phyloP scores from a whole-genome alignment of 1,140 invertebrate species.

The Paramacrobiotus metropolitanus region DNA sequence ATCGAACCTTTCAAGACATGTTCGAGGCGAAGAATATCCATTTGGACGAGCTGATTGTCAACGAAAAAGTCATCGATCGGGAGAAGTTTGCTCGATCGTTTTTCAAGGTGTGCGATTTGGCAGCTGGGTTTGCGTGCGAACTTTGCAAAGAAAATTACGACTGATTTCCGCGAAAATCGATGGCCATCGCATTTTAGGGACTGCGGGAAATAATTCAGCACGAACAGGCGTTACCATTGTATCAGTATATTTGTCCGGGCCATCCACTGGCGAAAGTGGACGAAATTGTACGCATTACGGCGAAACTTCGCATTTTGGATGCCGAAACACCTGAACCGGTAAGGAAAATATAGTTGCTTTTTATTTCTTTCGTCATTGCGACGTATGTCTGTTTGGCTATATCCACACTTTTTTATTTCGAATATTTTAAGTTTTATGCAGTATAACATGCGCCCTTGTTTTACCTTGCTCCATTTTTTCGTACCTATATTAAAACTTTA shows the following conservation, averaged over 20 bases:
- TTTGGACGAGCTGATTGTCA: neutral
- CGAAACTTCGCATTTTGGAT: neutral
- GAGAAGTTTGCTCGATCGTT: neutral
- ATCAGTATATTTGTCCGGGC: neutral
- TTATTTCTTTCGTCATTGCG: no score
- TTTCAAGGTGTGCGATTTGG: neutral
- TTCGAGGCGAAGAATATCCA: neutral
- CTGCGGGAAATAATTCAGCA: neutral
- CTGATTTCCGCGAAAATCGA: no score
- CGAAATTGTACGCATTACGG: neutral
- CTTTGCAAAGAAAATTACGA: no score
- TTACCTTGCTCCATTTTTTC: no score
- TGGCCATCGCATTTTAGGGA: neutral
- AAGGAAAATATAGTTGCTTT: no score
- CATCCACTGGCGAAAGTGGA: neutral
- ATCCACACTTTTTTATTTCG: no score
- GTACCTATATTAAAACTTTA: no score
- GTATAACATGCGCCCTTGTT: no score
- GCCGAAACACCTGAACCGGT: no score
- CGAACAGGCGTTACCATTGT: neutral
- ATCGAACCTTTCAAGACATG: neutral
- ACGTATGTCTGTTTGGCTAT: no score
- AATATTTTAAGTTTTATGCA: no score
- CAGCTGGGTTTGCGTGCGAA: no score
- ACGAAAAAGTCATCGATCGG: slow-evolving; percentile 1